Conservation (phyloP, 2,797 vertebrate genomes). For the Acomys russatus region DNA sequence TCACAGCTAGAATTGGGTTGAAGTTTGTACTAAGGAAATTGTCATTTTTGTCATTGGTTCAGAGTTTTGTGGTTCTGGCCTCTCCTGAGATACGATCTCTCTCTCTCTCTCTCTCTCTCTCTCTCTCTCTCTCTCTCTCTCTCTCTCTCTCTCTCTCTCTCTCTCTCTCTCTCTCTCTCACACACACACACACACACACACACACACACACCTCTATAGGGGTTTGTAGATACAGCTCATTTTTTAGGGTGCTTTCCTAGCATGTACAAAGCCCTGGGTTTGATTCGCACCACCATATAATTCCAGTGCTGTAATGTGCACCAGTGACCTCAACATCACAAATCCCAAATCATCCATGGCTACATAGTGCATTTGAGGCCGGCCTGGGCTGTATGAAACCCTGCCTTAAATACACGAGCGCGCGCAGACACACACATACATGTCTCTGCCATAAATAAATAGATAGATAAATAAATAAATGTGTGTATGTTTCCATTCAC, state of each 20-base stretch:
- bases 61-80: neutral
- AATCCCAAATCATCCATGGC: neutral
- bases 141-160: no score
- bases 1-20: neutral
- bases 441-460: no score
- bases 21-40: neutral
- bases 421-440: neutral
- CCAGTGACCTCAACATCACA: neutral
- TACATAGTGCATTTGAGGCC: neutral
- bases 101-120: no score
- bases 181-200: neutral
- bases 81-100: neutral
- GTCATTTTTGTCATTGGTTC: neutral
- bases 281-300: neutral
- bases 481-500: neutral
- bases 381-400: neutral
- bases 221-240: neutral
- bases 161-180: no score
- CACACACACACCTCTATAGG: neutral
- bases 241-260: neutral
- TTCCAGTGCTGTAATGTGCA: neutral
- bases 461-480: neutral
- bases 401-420: constrained; percentile 34
- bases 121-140: no score
- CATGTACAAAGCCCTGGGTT: neutral